Conservation (phyloP, 1,140 invertebrate genomes). For the Lepidurus couesii region DNA sequence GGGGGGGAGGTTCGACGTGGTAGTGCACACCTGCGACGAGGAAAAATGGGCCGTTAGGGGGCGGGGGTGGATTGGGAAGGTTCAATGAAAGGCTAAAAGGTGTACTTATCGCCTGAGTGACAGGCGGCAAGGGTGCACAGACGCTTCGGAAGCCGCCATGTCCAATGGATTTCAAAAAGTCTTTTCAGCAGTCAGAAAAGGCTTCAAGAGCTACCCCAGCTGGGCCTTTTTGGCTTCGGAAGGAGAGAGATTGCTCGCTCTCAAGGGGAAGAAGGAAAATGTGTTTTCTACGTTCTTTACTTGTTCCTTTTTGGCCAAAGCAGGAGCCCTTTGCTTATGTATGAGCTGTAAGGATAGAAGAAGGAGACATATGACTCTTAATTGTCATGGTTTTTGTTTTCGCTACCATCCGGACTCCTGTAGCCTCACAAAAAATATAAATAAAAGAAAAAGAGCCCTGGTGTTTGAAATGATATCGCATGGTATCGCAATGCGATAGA, state of each 20-base stretch:
- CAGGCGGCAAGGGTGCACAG: slow-evolving; percentile 20
- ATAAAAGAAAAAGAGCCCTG: not conserved
- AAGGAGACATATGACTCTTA: not conserved
- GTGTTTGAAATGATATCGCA: not conserved
- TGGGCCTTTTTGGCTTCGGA: not conserved
- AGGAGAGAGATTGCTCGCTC: not conserved
- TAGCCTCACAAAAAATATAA: not conserved
- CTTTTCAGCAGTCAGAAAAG: slow-evolving; percentile 7
- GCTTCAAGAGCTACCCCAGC: not conserved
- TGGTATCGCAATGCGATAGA: not conserved
- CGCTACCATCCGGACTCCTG: not conserved
- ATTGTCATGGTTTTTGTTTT: not conserved
- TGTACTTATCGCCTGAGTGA: slow-evolving; percentile 21
- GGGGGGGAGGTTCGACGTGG: not conserved
- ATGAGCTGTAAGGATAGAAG: too few species aligned
- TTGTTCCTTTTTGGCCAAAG: not conserved
- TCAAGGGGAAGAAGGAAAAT: not conserved
- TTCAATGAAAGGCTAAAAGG: slow-evolving; percentile 19
- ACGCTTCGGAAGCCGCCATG: slow-evolving; percentile 16
- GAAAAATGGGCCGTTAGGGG: slow-evolving; percentile 3
- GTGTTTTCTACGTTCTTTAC: not conserved
- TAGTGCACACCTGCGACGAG: not conserved
- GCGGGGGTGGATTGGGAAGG: slow-evolving; percentile 17
- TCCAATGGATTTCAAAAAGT: slow-evolving; percentile 16
- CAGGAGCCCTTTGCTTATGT: not conserved